Conservation (phyloP, 2,113 vertebrate genomes). For the Otus sunia region DNA sequence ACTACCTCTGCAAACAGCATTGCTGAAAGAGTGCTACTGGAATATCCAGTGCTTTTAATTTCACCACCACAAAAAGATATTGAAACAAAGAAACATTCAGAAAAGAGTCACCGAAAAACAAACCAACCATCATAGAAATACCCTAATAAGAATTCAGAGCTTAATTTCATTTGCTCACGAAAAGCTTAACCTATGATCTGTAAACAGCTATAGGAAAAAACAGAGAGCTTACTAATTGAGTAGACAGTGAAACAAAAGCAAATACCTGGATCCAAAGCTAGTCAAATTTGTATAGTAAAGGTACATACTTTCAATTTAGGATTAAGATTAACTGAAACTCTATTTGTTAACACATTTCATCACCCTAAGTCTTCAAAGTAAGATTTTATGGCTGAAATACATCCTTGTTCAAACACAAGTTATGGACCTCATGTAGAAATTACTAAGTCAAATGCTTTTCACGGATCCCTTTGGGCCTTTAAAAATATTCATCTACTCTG, state of each 20-base stretch:
- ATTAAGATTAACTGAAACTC: not conserved
- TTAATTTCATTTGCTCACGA: not conserved
- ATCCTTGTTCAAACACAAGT: not conserved
- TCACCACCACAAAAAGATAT: not conserved
- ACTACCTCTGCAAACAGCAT: not conserved
- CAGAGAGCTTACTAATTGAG: not conserved
- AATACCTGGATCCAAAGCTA: not conserved
- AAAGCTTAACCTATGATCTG: not conserved
- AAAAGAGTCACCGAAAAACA: not conserved
- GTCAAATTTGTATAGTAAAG: not conserved
- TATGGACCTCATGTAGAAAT: not conserved
- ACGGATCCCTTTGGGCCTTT: not conserved
- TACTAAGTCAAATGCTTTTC: not conserved
- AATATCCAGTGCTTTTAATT: not conserved
- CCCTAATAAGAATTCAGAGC: not conserved
- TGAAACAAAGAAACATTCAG: not conserved
- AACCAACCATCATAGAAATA: not conserved
- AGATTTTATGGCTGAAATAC: not conserved
- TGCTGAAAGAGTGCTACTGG: not conserved
- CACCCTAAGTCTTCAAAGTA: not conserved
- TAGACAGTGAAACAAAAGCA: not conserved
- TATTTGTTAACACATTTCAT: not conserved
- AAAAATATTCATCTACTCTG: not conserved
- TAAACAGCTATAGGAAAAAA: not conserved
- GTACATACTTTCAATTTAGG: not conserved